phyloP scores from a whole-genome alignment of 2,113 vertebrate species.

The Oreocharis arfaki region DNA sequence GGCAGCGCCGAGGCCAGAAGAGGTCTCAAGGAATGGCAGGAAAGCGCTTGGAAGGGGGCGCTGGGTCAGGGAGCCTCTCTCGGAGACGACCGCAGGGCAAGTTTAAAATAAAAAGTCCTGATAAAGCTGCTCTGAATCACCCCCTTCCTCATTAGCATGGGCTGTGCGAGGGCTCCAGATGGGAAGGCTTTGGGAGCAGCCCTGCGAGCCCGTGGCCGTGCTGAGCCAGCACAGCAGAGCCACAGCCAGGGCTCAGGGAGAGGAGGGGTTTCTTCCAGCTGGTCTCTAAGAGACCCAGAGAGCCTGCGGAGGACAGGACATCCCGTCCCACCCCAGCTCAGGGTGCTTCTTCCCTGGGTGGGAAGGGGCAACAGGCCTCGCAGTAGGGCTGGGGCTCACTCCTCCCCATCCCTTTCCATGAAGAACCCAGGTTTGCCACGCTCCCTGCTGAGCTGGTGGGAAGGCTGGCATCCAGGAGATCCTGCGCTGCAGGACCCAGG shows the following conservation, averaged over 20 bases:
- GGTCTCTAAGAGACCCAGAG: not conserved
- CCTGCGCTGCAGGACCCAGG: not conserved
- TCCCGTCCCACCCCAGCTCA: accelerated
- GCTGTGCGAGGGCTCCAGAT: not conserved
- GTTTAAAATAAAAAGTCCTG: not conserved
- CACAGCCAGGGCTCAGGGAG: accelerated
- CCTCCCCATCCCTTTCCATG: not conserved
- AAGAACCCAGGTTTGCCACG: not conserved
- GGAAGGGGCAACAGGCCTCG: not conserved
- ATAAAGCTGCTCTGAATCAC: not conserved
- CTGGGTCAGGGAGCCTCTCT: not conserved
- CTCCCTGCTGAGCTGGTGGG: not conserved
- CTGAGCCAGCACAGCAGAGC: not conserved
- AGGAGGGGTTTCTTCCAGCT: not conserved
- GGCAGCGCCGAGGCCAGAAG: not conserved
- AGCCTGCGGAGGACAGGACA: not conserved
- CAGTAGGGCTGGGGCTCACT: not conserved
- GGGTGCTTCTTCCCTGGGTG: not conserved
- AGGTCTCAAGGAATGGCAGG: not conserved
- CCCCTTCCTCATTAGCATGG: not conserved
- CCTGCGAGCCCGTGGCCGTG: accelerated
- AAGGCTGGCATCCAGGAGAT: not conserved
- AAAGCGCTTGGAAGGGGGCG: not conserved
- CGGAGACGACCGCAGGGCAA: not conserved
- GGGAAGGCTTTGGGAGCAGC: not conserved